Percentiles rank a stretch among this genome's conserved stretches.
Evolutionary conservation across 2,113 vertebrate genomes (phyloP).

Genomic region (Etheostoma spectabile): DNA sequence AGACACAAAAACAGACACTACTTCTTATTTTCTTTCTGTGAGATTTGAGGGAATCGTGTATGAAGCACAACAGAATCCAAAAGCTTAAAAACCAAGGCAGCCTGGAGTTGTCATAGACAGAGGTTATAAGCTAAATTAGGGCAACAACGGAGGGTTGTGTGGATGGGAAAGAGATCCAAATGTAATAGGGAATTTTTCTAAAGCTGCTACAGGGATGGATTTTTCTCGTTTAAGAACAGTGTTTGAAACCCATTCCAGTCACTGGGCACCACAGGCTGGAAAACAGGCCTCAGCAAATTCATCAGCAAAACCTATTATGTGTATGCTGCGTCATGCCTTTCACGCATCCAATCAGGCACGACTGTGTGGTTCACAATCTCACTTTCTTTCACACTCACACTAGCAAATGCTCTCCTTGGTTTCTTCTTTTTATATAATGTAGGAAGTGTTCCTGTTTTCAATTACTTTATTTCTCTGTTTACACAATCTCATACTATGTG

Average conservation of each 20-base stretch:
- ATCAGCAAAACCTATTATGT: conserved; percentile 15
- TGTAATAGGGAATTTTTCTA: conserved; percentile 4
- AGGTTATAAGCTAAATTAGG: conserved; percentile 28
- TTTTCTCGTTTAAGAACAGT: not conserved
- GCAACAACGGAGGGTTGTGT: not conserved
- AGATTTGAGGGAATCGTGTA: conserved; percentile 14
- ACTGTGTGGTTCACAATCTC: conserved; percentile 45
- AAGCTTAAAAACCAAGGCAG: not conserved
- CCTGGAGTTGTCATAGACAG: conserved; percentile 23
- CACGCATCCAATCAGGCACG: conserved; percentile 34
- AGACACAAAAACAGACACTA: conserved; percentile 16
- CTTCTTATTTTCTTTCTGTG: conserved; percentile 6
- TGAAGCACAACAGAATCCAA: conserved; percentile 11
- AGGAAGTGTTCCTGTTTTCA: conserved; percentile 14
- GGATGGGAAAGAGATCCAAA: conserved; percentile 13
- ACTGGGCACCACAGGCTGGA: not conserved
- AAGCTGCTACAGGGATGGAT: not conserved
- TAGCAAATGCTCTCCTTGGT: not conserved
- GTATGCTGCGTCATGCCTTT: conserved; percentile 23
- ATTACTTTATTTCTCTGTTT: too few relatives aligned
- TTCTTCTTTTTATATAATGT: conserved; percentile 15
- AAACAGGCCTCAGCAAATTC: conserved; percentile 28
- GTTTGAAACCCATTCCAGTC: conserved; percentile 3
- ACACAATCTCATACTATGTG: not conserved
- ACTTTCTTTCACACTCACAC: not conserved